Evolutionary conservation across 1,140 invertebrate genomes (phyloP).

Genomic region (Eriosoma lanigerum): DNA sequence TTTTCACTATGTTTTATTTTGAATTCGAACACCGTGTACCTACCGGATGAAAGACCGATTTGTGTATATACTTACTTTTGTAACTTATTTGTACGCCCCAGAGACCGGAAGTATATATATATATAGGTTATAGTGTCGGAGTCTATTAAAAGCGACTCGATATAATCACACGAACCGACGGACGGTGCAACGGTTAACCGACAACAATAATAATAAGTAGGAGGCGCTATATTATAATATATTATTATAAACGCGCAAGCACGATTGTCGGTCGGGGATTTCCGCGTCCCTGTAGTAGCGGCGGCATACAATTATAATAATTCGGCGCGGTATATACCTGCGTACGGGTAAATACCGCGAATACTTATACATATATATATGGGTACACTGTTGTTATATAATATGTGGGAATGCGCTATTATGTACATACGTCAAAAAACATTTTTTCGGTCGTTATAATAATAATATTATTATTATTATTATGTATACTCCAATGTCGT

Average conservation of each 20-base stretch:
- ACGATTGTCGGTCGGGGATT: slow-evolving; percentile 40
- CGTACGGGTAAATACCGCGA: neutral
- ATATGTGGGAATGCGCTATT: neutral
- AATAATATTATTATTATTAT: neutral
- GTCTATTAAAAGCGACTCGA: neutral
- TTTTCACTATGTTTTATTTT: no score
- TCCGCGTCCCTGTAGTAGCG: neutral
- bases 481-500: neutral
- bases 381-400: neutral
- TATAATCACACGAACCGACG: neutral
- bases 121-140: neutral
- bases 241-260: neutral
- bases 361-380: no score
- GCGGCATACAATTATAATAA: neutral
- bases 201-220: slow-evolving; percentile 1
- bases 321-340: no score
- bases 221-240: slow-evolving; percentile 2
- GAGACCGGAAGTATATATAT: slow-evolving; percentile 35
- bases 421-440: neutral
- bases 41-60: neutral
- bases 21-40: no score
- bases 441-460: slow-evolving; percentile 1
- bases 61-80: neutral
- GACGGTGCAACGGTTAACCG: neutral
- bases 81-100: neutral